These are phyloP conservation scores for Neocrepidodera transversa DNA, from an alignment of 2,888 invertebrate species.

Conservation along the genomic window DNA sequence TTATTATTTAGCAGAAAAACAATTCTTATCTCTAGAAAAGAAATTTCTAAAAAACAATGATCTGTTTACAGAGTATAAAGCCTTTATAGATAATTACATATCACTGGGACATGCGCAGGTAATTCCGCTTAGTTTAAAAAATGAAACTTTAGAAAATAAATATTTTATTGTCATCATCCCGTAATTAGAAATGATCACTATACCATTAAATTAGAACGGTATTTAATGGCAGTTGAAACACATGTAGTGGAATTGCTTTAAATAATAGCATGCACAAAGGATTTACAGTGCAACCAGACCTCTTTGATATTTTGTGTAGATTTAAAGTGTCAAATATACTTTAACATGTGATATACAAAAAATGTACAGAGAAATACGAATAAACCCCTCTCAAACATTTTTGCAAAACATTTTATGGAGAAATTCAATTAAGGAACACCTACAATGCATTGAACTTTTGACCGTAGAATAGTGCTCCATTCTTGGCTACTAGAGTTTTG, in stretches of 20 bases:
- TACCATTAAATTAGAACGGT: too few relatives aligned
- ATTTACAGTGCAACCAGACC: conserved; percentile 10
- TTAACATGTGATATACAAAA: conserved; percentile 28
- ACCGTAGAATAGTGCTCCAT: conserved; percentile 31
- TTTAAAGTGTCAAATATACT: conserved; percentile 13
- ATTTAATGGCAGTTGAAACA: conserved; percentile 19
- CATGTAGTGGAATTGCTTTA: conserved; percentile 32
- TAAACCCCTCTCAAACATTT: conserved; percentile 15
- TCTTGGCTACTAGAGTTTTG: conserved; percentile 15
- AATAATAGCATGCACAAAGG: conserved; percentile 19
- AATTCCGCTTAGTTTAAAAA: background rate
- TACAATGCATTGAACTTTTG: conserved; percentile 15
- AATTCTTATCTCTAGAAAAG: background rate
- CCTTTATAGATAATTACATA: background rate
- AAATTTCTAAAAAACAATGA: background rate
- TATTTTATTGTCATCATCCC: background rate
- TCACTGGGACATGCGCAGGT: background rate
- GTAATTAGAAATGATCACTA: too few relatives aligned
- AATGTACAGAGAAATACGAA: conserved; percentile 27
- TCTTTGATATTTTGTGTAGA: conserved; percentile 11
- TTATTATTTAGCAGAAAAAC: background rate
- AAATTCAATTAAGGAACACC: background rate
- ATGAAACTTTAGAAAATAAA: background rate
- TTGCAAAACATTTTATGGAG: conserved; percentile 29
- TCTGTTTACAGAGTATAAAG: background rate